Percentiles rank a stretch among this genome's conserved stretches.
Evolutionary conservation across 1,140 invertebrate species (phyloP).

Genomic region (Ylistrum balloti): DNA sequence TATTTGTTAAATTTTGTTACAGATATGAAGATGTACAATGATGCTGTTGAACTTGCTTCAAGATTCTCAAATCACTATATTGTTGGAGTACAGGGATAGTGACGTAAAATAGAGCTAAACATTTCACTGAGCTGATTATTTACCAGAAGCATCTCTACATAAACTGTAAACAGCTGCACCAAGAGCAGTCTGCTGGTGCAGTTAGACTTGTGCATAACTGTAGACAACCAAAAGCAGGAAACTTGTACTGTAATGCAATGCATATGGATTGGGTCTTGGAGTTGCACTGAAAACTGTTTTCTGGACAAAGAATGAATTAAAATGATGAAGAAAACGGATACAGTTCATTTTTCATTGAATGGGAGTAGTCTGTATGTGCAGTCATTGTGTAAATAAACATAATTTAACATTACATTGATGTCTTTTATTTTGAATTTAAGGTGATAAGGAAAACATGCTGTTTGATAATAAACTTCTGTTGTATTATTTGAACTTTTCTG

Average conservation of each 20-base stretch:
- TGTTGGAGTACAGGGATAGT: slow-evolving; percentile 57
- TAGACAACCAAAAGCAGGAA: not conserved
- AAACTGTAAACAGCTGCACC: not conserved
- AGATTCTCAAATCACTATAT: slow-evolving; percentile 65
- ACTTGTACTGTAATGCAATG: not conserved
- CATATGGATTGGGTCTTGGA: not conserved
- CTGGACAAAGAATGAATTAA: not conserved
- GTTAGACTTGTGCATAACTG: not conserved
- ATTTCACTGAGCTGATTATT: too few species aligned
- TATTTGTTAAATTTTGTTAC: too few species aligned
- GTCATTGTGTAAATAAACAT: not conserved
- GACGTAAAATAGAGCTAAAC: not conserved
- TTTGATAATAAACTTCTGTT: too few species aligned
- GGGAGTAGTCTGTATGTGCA: too few species aligned
- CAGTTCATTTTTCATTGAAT: not conserved
- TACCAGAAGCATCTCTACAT: not conserved
- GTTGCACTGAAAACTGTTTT: not conserved
- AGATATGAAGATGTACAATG: slow-evolving; percentile 72
- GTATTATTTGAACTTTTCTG: too few species aligned
- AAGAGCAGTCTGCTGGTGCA: not conserved
- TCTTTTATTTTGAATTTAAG: too few species aligned
- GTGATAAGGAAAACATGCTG: too few species aligned
- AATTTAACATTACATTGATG: not conserved
- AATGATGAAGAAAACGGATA: not conserved
- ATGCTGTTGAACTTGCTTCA: slow-evolving; percentile 67